Conservation (phyloP, 2,113 vertebrate genomes). For the Cololabis saira region DNA sequence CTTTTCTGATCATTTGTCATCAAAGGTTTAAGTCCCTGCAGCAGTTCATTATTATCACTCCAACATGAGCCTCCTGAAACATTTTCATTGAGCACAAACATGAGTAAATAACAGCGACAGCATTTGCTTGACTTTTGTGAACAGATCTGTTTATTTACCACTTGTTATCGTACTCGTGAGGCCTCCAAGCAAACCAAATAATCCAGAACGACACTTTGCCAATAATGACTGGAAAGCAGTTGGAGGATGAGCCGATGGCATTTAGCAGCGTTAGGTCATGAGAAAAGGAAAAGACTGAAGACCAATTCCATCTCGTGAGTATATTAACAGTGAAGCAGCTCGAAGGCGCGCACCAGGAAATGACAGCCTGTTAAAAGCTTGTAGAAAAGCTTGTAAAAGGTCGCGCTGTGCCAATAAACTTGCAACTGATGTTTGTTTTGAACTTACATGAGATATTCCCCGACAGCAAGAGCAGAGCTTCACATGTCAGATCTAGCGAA, state of each 20-base stretch:
- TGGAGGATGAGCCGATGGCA: conserved; percentile 20
- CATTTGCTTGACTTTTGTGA: conserved; percentile 2
- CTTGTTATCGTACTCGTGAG: not conserved
- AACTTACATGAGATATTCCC: conserved; percentile 75
- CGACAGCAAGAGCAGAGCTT: conserved; percentile 66
- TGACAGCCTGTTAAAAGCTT: conserved; percentile 9
- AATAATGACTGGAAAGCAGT: conserved; percentile 12
- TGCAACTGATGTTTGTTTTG: not conserved
- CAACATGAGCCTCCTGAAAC: conserved; percentile 1
- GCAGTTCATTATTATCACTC: not conserved
- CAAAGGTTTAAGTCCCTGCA: no score
- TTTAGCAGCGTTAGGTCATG: conserved; percentile 13
- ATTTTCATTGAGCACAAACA: not conserved
- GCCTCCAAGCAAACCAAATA: not conserved
- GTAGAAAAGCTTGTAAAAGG: not conserved
- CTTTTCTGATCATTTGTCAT: no score
- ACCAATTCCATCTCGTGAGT: conserved; percentile 32
- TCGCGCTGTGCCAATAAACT: not conserved
- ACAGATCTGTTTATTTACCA: not conserved
- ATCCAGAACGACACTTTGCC: conserved; percentile 17
- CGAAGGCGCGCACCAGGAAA: not conserved
- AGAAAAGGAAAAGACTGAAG: conserved; percentile 32
- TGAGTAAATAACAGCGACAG: not conserved
- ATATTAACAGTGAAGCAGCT: not conserved
- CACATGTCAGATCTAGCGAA: conserved; percentile 71